These are phyloP conservation scores for Notiomystis cincta DNA, from an alignment of 2,113 vertebrate genomes.

Conservation along the genomic window DNA sequence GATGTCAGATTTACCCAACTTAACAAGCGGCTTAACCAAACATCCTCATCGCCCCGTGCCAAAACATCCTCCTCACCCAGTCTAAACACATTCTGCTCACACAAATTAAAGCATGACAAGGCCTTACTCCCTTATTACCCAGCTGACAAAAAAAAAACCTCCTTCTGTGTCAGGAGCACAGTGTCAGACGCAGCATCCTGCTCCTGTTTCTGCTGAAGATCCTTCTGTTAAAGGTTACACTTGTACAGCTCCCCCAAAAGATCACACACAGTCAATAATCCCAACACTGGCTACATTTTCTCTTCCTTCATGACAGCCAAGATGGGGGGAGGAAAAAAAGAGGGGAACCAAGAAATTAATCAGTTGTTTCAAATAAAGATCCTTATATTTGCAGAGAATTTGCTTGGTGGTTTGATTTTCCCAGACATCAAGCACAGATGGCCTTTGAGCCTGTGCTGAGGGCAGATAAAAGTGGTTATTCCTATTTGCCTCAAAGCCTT, in stretches of 20 bases:
- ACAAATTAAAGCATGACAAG: conserved; percentile 33
- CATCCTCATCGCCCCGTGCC: conserved; percentile 31
- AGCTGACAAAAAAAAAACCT: neutral
- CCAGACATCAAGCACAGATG: neutral
- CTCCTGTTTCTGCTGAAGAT: neutral
- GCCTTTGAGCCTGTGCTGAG: neutral
- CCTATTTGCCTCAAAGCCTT: neutral
- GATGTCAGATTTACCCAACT: conserved; percentile 41
- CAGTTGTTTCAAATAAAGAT: neutral
- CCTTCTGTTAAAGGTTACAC: neutral
- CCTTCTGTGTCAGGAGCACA: neutral
- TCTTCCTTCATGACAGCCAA: neutral
- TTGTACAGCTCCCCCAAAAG: neutral
- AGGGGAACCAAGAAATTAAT: neutral
- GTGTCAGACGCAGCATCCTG: neutral
- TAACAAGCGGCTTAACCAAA: conserved; percentile 53
- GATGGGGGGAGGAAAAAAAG: neutral
- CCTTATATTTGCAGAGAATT: neutral
- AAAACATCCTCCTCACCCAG: conserved; percentile 59
- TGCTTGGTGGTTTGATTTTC: neutral
- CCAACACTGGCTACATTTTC: neutral
- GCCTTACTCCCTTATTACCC: neutral
- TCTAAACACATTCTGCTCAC: conserved; percentile 52
- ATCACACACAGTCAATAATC: neutral
- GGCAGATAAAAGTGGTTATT: neutral